phyloP scores from a whole-genome alignment of 2,113 vertebrate genomes.

The Gymnorhina tibicen region DNA sequence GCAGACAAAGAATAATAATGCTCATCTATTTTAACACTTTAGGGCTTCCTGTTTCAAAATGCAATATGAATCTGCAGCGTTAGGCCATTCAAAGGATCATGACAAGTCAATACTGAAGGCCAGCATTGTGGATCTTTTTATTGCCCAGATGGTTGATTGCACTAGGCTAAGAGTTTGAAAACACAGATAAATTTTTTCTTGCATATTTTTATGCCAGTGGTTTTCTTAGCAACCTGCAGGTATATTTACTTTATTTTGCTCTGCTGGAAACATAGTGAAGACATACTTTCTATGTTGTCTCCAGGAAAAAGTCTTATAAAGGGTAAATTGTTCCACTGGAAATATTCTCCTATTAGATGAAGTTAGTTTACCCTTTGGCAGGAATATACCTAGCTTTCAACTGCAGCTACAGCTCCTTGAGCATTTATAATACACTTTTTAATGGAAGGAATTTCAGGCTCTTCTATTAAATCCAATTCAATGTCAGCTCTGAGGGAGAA shows the following conservation, averaged over 20 bases:
- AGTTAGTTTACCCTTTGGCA: constrained; percentile 40
- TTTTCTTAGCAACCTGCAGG: not conserved
- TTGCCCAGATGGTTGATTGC: not conserved
- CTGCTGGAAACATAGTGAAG: not conserved
- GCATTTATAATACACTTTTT: constrained; percentile 57
- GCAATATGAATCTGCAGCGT: not conserved
- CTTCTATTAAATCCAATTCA: constrained; percentile 53
- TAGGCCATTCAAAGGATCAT: not conserved
- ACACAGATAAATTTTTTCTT: not conserved
- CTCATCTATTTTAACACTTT: not conserved
- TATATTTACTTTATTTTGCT: constrained; percentile 4
- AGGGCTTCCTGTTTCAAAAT: not conserved
- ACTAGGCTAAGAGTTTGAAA: not conserved
- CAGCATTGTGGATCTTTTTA: not conserved
- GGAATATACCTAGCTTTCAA: constrained; percentile 3
- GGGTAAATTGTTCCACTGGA: constrained; percentile 1
- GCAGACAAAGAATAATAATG: not conserved
- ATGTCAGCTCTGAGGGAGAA: not conserved
- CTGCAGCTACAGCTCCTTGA: constrained; percentile 45
- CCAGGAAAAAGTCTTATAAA: not conserved
- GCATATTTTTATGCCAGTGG: not conserved
- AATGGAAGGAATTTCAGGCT: constrained; percentile 57
- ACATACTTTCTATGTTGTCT: not conserved
- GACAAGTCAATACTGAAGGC: not conserved
- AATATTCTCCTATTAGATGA: not conserved